Conservation (phyloP, 2,797 vertebrate genomes). For the Eleutherodactylus coqui region DNA sequence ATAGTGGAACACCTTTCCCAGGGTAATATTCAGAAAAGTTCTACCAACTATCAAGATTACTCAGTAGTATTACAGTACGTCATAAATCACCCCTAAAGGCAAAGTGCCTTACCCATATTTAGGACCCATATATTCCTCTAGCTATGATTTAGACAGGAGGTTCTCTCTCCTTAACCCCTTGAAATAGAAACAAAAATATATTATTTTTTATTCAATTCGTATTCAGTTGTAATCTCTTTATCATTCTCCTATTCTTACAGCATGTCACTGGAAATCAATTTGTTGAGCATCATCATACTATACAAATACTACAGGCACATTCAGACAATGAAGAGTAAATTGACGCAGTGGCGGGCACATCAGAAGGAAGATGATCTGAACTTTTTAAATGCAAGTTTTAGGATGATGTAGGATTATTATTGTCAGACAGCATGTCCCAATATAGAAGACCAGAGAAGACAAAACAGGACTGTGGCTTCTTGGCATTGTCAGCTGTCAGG, state of each 20-base stretch:
- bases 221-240: background rate
- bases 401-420: slow-evolving; percentile 34
- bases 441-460: slow-evolving; percentile 14
- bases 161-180: too few species aligned
- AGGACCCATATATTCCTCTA: too few species aligned
- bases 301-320: background rate
- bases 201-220: background rate
- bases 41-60: too few species aligned
- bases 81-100: too few species aligned
- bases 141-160: too few species aligned
- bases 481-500: slow-evolving; percentile 33
- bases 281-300: background rate
- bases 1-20: too few species aligned
- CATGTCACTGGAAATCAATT: background rate
- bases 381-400: background rate
- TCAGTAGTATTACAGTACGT: too few species aligned
- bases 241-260: background rate
- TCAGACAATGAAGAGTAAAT: background rate
- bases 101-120: too few species aligned
- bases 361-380: slow-evolving; percentile 11
- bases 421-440: slow-evolving; percentile 7
- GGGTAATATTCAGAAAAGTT: too few species aligned
- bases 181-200: background rate
- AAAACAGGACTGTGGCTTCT: slow-evolving; percentile 11
- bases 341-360: background rate